Conservation (phyloP, 2,888 invertebrate species). For the Nemurella pictetii region DNA sequence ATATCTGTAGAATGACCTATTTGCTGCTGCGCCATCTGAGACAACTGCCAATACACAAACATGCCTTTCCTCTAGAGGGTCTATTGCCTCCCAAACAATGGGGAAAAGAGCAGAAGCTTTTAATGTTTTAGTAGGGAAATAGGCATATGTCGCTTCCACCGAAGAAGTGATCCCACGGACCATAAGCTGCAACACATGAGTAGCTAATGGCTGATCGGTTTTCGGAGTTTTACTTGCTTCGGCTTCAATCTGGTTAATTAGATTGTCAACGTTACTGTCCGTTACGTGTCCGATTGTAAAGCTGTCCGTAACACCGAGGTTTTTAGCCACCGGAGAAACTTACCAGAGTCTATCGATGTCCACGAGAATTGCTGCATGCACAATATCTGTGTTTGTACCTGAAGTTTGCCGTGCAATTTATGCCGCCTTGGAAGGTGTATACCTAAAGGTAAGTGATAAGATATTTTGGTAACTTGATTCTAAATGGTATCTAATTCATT, state of each 20-base stretch:
- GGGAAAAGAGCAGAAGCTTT: neutral
- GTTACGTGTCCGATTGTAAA: too few relatives aligned
- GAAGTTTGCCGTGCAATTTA: too few relatives aligned
- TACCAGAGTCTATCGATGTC: too few relatives aligned
- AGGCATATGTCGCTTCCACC: neutral
- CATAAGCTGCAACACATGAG: constrained; percentile 2
- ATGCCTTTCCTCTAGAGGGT: neutral
- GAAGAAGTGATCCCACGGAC: constrained; percentile 1
- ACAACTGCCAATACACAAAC: constrained; percentile 1
- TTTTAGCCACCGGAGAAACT: too few relatives aligned
- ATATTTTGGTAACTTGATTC: too few relatives aligned
- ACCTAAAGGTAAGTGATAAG: too few relatives aligned
- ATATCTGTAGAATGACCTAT: neutral
- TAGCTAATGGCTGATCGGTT: neutral
- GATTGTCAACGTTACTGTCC: neutral
- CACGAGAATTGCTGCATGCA: too few relatives aligned
- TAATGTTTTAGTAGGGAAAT: neutral
- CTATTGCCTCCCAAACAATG: constrained; percentile 1
- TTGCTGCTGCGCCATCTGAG: constrained; percentile 11
- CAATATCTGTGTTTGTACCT: too few relatives aligned
- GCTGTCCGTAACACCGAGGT: too few relatives aligned
- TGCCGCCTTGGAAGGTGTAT: too few relatives aligned
- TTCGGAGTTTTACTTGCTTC: neutral
- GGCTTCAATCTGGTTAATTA: neutral
- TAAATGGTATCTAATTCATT: too few relatives aligned